Evolutionary conservation across 2,888 invertebrate species (phyloP), one percentile per base, ranked within the genome.

Genomic region (Augiades crinisus): DNA sequence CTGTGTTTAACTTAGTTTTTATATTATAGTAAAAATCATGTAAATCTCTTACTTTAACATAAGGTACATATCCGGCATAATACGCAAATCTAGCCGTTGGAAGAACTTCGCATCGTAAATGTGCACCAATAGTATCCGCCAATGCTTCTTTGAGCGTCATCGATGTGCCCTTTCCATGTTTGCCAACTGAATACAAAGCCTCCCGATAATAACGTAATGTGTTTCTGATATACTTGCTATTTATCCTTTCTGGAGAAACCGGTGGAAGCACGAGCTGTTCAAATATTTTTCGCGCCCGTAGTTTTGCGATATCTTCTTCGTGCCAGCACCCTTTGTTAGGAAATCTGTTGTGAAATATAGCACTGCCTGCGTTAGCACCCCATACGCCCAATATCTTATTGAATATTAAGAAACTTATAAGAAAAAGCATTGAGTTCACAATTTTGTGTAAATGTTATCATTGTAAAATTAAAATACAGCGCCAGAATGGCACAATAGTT

Each of bases 21-120:
- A 83, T 60, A 7, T 66, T 64, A 1, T 80, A 75, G 21, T 68
- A 80, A 45, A 81, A 77, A 17, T 78, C 70, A 47, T 87, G 81
- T 8, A 85, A 47, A 37, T 75, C 62, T 60, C 67, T 70, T 12
- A 72, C 82, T 43, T 65, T 66, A 61, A 63, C 72, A 50, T 78
- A 81, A 0, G 82, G 74, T n/a, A 87, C 68, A 54, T 81, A 84
- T 1, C 88, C 88, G 4, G 87, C 87, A 47, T 89, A 89, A 52
- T 79, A 89, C 4, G 86, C 82, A 59, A 85, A 81, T 57, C 86
- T 70, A 22, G 74, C 69, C 1, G 77, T 65, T 7, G 87, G 88
- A n/a, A 89, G 70, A 46, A 84, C 70, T 60, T 81, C 78, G 47
- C 66, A 69, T 53, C 74, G 73, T 44, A 89, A 61, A 55, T 85